A percentile compares a stretch with the other conserved stretches of the same genome.
Evolutionary conservation across 2,797 vertebrate species (phyloP).

Genomic region (Poeciliopsis infans): DNA sequence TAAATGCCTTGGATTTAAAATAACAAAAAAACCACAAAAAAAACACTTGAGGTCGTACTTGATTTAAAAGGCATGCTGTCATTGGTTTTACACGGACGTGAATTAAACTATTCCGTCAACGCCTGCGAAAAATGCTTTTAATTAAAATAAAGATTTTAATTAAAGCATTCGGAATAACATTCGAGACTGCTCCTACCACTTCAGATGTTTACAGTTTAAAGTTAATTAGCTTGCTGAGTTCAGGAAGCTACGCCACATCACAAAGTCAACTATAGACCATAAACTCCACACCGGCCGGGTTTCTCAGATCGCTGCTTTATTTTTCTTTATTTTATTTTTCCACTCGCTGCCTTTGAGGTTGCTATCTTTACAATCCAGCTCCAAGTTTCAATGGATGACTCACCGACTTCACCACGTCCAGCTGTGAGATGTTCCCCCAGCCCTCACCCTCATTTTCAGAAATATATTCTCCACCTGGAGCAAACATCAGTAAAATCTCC

Average conservation of each 20-base stretch:
- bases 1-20: neutral
- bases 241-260: slow-evolving; percentile 8
- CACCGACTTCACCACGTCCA: neutral
- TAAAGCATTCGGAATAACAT: neutral
- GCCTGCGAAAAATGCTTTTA: neutral
- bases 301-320: neutral
- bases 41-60: neutral
- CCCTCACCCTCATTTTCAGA: neutral
- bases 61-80: neutral
- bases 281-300: neutral
- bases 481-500: neutral
- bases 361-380: neutral
- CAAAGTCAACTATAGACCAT: neutral
- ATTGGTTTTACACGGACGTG: neutral
- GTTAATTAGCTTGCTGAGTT: neutral
- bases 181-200: neutral
- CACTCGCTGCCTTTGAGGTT: neutral
- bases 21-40: neutral
- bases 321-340: neutral
- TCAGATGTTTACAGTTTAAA: neutral
- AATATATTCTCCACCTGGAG: neutral
- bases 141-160: neutral
- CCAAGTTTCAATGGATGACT: slow-evolving; percentile 1
- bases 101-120: neutral
- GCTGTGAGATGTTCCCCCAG: neutral